Percentiles rank a stretch among this genome's conserved stretches.
Evolutionary conservation across 2,113 vertebrate species (phyloP).

Genomic region (Tor tambroides): DNA sequence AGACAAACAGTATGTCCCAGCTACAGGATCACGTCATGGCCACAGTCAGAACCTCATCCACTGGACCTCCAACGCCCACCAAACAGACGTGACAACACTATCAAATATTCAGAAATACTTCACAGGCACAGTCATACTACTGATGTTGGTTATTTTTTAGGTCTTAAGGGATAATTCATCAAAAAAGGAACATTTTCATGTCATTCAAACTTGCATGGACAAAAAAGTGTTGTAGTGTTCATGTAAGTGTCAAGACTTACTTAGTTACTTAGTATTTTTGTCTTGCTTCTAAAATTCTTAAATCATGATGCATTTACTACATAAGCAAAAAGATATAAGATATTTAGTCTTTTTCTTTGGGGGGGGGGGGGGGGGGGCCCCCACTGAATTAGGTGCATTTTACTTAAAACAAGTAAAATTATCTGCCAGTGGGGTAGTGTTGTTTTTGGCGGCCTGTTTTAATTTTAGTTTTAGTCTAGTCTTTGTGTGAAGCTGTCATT

Average conservation of each 20-base stretch:
- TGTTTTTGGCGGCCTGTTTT: no score
- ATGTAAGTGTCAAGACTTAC: neutral
- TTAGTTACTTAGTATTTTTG: no score
- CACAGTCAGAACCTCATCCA: neutral
- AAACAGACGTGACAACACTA: neutral
- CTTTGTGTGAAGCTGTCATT: no score
- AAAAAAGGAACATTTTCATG: neutral
- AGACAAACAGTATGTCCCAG: neutral
- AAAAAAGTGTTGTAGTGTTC: neutral
- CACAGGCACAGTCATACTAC: neutral
- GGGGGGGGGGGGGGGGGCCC: no score
- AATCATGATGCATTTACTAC: no score
- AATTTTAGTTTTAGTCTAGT: no score
- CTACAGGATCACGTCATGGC: neutral
- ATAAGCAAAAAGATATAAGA: no score
- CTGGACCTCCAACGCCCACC: neutral
- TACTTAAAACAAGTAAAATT: no score
- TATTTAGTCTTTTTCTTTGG: no score
- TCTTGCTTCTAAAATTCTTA: no score
- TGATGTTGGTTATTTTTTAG: neutral
- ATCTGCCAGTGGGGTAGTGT: no score
- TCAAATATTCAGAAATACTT: conserved; percentile 5
- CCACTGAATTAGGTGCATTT: no score
- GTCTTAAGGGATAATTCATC: neutral
- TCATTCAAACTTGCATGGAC: neutral